Percentiles rank a stretch among this genome's conserved stretches.
Conservation (phyloP, 2,888 invertebrate genomes). For the Polydrusus cervinus region DNA sequence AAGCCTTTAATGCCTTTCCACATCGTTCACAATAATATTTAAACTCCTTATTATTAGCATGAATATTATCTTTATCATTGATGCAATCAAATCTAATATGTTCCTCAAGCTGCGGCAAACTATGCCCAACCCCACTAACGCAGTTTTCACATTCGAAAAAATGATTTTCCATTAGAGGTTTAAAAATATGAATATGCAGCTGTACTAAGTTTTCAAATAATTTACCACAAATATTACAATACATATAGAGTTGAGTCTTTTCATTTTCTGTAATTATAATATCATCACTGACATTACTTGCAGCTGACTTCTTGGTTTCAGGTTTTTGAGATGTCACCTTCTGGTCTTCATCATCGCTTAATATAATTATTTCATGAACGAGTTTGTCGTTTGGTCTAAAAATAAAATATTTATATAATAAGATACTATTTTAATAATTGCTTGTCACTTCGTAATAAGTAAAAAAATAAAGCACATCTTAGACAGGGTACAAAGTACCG, state of each 20-base stretch:
- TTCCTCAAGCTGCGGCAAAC: background rate
- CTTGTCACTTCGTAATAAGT: background rate
- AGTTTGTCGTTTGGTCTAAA: background rate
- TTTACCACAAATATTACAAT: conserved; percentile 41
- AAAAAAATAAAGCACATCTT: too few species aligned
- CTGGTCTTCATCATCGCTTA: too few species aligned
- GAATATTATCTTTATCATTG: background rate
- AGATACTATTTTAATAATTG: too few species aligned
- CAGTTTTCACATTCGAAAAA: background rate
- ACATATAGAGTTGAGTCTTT: conserved; percentile 3
- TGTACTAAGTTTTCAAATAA: conserved; percentile 25
- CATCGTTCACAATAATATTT: conserved; percentile 22
- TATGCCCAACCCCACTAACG: background rate
- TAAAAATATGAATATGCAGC: conserved; percentile 30
- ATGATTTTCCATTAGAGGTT: background rate
- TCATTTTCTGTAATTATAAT: background rate
- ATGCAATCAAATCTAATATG: background rate
- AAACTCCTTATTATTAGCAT: background rate
- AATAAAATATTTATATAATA: too few species aligned
- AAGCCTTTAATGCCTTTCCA: background rate
- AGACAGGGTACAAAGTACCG: too few species aligned
- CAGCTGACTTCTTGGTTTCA: too few species aligned
- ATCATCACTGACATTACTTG: too few species aligned
- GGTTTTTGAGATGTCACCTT: too few species aligned
- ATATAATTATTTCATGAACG: background rate